Conservation (phyloP, 2,888 invertebrate genomes). For the Ligdia adustata region DNA sequence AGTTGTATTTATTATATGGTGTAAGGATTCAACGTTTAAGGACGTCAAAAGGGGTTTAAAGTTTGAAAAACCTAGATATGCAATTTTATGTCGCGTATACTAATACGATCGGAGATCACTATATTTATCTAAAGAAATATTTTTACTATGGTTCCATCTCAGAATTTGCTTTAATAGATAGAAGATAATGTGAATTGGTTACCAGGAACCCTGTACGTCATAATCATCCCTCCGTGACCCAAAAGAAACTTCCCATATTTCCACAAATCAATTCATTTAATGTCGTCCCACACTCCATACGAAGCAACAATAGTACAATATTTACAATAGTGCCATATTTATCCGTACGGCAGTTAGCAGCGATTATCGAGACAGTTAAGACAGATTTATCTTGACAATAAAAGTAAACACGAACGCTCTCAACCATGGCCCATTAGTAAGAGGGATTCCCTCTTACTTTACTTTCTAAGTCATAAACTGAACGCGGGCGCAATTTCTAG, state of each 20-base stretch:
- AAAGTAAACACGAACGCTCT: slow-evolving; percentile 75
- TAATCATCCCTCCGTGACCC: background rate
- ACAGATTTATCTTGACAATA: slow-evolving; percentile 81
- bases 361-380: slow-evolving; percentile 79
- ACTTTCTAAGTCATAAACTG: slow-evolving; percentile 27
- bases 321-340: slow-evolving; percentile 45
- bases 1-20: too few relatives aligned
- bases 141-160: too few relatives aligned
- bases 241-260: background rate
- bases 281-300: background rate
- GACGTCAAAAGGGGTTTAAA: too few relatives aligned
- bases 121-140: too few relatives aligned
- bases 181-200: too few relatives aligned
- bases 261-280: slow-evolving; percentile 1
- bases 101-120: too few relatives aligned
- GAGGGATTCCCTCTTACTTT: slow-evolving; percentile 56
- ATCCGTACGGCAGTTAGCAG: slow-evolving; percentile 66
- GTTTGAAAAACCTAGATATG: too few relatives aligned
- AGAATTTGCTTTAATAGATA: too few relatives aligned
- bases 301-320: slow-evolving; percentile 9
- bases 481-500: slow-evolving; percentile 10
- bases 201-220: too few relatives aligned
- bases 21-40: too few relatives aligned
- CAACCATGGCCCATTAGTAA: slow-evolving; percentile 71
- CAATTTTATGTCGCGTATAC: too few relatives aligned